Base-by-base conservation (phyloP, 1,140 invertebrate species). In the Triops longicaudatus region DNA sequence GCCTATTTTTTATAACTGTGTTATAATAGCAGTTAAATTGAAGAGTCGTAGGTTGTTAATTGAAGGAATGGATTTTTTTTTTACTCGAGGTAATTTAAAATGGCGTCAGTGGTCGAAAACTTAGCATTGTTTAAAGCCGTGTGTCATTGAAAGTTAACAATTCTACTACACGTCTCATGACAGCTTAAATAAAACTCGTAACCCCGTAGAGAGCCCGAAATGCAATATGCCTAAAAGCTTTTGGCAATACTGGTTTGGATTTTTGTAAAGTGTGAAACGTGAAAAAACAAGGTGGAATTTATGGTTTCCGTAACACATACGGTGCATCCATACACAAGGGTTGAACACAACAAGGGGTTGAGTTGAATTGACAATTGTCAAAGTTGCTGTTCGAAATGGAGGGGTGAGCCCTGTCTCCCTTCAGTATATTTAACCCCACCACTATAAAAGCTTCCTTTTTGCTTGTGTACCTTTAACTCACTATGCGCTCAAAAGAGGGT, bases 271-370 rank as follows among this genome's bases (percentile, higher is more conserved):
- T 63, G 50, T 63, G 14, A 63, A 63, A 63, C 22, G 50, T 63
- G 6, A 22, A 63, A 63, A 63, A 63, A 3, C 50, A 63, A 63
- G 50, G 17, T 22, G 6, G 22, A 63, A 63, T 63, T 63, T 63
- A 63, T 63, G 50, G 50, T 63, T 63, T 63, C 50, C 50, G 50
- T 63, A 63, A 63, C 50, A 63, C 50, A 63, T 63, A 63, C 50
- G 50, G 50, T 63, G 50, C 50, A 63, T 63, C 50, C 22, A 63
- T 63, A 63, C 50, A 63, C 50, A 63, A 37, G 31, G 31, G 31
- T 37, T 37, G 31, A 37, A 37, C 31, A 63, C 50, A 63, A 22
- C 50, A 22, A 17, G 22, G 22, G 50, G 50, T 63, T 63, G 50
- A 17, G 50, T 63, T 63, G 50, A 63, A 63, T 63, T 63, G 50